Percentiles rank a stretch among this genome's conserved stretches.
phyloP scores from a whole-genome alignment of 2,888 invertebrate species.

The Epistrophe grossulariae region DNA sequence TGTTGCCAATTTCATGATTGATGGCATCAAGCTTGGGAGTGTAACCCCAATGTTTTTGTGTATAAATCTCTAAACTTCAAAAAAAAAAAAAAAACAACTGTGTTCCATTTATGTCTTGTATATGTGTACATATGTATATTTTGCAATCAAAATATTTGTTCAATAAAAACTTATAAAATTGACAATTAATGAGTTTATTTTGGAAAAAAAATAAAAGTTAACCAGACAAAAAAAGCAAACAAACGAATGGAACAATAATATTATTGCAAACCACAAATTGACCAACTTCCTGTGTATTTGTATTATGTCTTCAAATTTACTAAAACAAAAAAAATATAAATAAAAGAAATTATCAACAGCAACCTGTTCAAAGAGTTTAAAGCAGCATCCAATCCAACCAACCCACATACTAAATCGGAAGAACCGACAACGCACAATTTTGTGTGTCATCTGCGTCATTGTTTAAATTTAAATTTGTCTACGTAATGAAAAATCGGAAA shows the following conservation, averaged over 20 bases:
- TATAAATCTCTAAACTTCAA: not conserved
- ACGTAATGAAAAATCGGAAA: slow-evolving; percentile 68
- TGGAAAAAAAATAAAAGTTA: slow-evolving; percentile 10
- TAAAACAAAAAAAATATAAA: not conserved
- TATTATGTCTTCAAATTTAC: slow-evolving; percentile 16
- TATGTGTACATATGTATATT: not conserved
- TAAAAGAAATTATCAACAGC: slow-evolving; percentile 27
- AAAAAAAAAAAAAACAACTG: not conserved
- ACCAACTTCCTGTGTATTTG: slow-evolving; percentile 73
- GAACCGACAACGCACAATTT: slow-evolving; percentile 21
- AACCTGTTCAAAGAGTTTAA: slow-evolving; percentile 45
- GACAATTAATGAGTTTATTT: slow-evolving; percentile 59
- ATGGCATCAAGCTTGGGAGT: slow-evolving; percentile 55
- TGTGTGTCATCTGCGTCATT: slow-evolving; percentile 70
- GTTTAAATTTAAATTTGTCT: slow-evolving; percentile 61
- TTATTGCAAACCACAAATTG: slow-evolving; percentile 65
- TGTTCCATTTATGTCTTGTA: slow-evolving; percentile 30
- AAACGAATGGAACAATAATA: slow-evolving; percentile 37
- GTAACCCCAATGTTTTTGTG: slow-evolving; percentile 25
- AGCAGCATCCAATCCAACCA: slow-evolving; percentile 8
- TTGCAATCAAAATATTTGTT: slow-evolving; percentile 49
- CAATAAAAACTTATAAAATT: slow-evolving; percentile 50
- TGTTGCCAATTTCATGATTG: slow-evolving; percentile 56
- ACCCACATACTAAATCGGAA: slow-evolving; percentile 50
- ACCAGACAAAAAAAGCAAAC: slow-evolving; percentile 21